Evolutionary conservation across 2,113 vertebrate species (phyloP).

Genomic region (Glareola pratincola): DNA sequence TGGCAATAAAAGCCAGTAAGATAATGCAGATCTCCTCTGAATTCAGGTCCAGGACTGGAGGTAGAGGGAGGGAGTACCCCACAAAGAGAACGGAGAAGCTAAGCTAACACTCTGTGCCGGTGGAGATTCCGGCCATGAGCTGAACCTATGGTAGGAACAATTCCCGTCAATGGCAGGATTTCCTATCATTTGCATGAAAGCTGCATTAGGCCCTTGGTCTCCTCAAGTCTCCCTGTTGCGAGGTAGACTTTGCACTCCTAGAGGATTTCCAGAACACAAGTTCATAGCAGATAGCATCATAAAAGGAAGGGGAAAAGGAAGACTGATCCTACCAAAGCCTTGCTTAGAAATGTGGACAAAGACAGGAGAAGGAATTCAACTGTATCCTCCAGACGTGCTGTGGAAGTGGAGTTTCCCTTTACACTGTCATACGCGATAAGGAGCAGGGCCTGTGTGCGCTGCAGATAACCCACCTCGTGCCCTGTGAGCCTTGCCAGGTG

Average conservation of each 20-base stretch:
- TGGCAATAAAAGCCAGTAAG: neutral
- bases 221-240: neutral
- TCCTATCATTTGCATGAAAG: neutral
- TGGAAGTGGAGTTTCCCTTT: slow-evolving; percentile 19
- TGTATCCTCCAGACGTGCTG: neutral
- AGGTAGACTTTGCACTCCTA: neutral
- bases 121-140: neutral
- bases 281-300: neutral
- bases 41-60: neutral
- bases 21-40: neutral
- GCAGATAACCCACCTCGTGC: neutral
- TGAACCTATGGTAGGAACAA: neutral
- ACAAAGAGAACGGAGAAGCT: neutral
- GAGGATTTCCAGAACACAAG: neutral
- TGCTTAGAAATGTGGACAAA: neutral
- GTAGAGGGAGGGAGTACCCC: neutral
- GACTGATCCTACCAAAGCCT: neutral
- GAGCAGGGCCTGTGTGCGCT: neutral
- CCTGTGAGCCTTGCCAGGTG: neutral
- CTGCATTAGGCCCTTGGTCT: neutral
- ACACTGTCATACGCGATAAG: neutral
- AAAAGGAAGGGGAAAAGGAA: slow-evolving; percentile 34
- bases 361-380: neutral
- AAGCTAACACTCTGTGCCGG: neutral
- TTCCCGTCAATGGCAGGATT: slow-evolving; percentile 51